Evolutionary conservation across 2,113 vertebrate genomes (phyloP).

Genomic region (Morone chrysops): DNA sequence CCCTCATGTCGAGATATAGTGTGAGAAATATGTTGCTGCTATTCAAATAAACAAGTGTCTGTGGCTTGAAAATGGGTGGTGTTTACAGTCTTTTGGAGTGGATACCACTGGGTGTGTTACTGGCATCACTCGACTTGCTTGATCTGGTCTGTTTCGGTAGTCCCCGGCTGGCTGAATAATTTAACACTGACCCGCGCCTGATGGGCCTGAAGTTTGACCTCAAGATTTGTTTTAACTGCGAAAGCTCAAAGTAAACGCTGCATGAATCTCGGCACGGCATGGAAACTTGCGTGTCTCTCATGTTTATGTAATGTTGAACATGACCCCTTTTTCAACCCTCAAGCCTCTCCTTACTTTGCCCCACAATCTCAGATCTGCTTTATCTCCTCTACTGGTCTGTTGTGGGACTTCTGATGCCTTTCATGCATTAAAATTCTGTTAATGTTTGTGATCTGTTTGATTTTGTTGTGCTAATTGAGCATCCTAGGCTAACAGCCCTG

Average conservation of each 20-base stretch:
- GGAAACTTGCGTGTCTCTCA: constrained; percentile 67
- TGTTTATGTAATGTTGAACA: constrained; percentile 79
- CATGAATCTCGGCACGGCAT: constrained; percentile 29
- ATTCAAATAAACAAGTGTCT: constrained; percentile 74
- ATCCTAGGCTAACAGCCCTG: background rate
- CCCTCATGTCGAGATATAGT: constrained; percentile 28
- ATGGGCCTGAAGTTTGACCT: constrained; percentile 79
- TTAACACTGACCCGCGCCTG: constrained; percentile 75
- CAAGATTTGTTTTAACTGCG: constrained; percentile 75
- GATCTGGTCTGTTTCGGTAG: constrained; percentile 64
- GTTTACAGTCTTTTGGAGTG: constrained; percentile 71
- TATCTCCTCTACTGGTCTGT: background rate
- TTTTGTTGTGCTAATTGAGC: background rate
- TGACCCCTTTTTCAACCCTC: constrained; percentile 40
- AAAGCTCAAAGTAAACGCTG: constrained; percentile 71
- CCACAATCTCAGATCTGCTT: constrained; percentile 30
- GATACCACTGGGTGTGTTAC: constrained; percentile 44
- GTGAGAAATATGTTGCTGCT: constrained; percentile 51
- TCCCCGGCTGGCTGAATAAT: constrained; percentile 76
- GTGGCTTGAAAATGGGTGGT: constrained; percentile 64
- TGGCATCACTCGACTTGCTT: constrained; percentile 73
- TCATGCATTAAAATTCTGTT: constrained; percentile 6
- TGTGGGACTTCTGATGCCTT: constrained; percentile 22
- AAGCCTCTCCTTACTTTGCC: constrained; percentile 10
- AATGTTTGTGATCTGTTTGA: constrained; percentile 18